Evolutionary conservation across 2,797 vertebrate genomes (phyloP).

Genomic region (Acridotheres tristis): DNA sequence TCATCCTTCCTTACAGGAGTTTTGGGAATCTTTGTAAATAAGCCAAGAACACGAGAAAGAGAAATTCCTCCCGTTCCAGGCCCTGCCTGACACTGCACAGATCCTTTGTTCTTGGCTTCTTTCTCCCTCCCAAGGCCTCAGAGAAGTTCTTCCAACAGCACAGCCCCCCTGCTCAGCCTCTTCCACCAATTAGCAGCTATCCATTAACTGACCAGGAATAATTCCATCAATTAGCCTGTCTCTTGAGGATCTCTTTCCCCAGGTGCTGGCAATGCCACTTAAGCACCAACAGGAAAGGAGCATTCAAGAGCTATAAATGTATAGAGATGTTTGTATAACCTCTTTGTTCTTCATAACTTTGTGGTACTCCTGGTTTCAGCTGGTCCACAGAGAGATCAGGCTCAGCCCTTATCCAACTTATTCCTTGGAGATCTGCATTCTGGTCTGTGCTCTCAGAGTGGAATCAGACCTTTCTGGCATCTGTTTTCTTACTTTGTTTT

Average conservation of each 20-base stretch:
- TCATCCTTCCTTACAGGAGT: neutral
- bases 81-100: slow-evolving; percentile 47
- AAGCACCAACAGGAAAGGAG: neutral
- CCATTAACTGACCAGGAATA: neutral
- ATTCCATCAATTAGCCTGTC: neutral
- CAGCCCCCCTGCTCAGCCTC: neutral
- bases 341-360: neutral
- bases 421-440: neutral
- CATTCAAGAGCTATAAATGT: neutral
- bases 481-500: neutral
- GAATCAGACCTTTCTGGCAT: neutral
- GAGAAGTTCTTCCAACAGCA: neutral
- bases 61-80: slow-evolving; percentile 27
- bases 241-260: neutral
- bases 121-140: neutral
- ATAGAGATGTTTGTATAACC: neutral
- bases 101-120: slow-evolving; percentile 48
- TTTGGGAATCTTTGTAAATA: slow-evolving; percentile 50
- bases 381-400: neutral
- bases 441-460: neutral
- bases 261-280: neutral
- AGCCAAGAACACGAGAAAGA: slow-evolving; percentile 42
- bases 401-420: neutral
- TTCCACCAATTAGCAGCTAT: neutral
- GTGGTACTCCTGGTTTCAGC: neutral